A percentile compares a stretch with the other conserved stretches of the same genome.
phyloP scores from a whole-genome alignment of 2,113 vertebrate species.

The Narcine bancroftii region DNA sequence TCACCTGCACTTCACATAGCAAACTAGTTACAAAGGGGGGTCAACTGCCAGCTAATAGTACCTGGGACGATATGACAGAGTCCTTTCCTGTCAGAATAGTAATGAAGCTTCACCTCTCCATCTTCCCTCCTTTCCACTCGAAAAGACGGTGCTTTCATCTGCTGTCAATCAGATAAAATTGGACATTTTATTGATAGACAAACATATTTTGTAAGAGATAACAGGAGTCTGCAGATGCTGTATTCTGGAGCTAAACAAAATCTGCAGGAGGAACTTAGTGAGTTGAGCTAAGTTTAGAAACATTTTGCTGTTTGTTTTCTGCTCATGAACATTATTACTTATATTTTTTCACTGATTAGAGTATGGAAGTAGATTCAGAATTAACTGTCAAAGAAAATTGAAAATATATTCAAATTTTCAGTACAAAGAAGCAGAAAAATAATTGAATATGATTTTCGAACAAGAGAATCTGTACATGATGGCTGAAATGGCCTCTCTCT shows the following conservation, averaged over 20 bases:
- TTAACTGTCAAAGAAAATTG: too few species aligned
- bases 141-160: slow-evolving; percentile 68
- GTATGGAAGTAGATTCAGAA: too few species aligned
- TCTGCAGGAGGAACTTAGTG: too few species aligned
- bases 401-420: too few species aligned
- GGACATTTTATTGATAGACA: not conserved
- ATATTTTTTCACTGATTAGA: not conserved
- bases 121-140: slow-evolving; percentile 54
- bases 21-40: not conserved
- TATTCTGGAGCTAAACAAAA: too few species aligned
- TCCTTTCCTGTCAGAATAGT: slow-evolving; percentile 62
- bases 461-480: too few species aligned
- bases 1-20: not conserved
- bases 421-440: too few species aligned
- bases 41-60: slow-evolving; percentile 36
- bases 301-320: not conserved
- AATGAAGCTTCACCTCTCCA: slow-evolving; percentile 58
- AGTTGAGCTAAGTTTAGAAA: too few species aligned
- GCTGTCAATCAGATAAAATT: slow-evolving; percentile 46
- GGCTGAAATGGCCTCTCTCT: too few species aligned
- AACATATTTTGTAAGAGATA: too few species aligned
- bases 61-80: slow-evolving; percentile 62
- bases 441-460: too few species aligned
- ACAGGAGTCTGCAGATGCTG: too few species aligned
- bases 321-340: not conserved